Conservation (phyloP, 2,888 invertebrate species). For the Cantharis rustica region DNA sequence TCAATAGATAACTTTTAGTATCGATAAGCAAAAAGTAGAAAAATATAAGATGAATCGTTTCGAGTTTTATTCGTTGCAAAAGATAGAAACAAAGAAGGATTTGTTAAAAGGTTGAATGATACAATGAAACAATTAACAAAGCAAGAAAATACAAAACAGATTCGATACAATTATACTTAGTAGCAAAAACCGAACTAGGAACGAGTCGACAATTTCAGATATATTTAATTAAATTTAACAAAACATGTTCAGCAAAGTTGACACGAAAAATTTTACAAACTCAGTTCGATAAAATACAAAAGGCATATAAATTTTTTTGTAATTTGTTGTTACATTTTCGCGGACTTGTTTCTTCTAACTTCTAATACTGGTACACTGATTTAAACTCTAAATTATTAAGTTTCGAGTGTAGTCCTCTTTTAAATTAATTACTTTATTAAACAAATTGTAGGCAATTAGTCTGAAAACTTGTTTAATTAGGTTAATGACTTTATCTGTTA, state of each 20-base stretch:
- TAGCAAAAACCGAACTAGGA: neutral
- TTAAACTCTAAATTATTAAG: slow-evolving; percentile 17
- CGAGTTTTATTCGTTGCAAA: neutral
- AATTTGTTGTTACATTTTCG: neutral
- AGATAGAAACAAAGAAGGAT: neutral
- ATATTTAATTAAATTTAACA: neutral
- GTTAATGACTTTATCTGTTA: slow-evolving; percentile 24
- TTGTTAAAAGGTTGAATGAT: neutral
- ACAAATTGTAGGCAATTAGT: slow-evolving; percentile 18
- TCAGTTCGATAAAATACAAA: slow-evolving; percentile 3
- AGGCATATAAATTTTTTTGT: neutral
- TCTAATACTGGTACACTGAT: slow-evolving; percentile 8
- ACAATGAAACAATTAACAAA: neutral
- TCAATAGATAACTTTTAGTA: neutral
- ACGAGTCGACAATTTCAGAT: neutral
- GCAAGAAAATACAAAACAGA: neutral
- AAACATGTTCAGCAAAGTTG: neutral
- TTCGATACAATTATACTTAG: neutral
- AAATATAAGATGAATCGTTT: neutral
- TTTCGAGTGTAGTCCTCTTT: slow-evolving; percentile 11
- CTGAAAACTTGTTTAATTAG: slow-evolving; percentile 24
- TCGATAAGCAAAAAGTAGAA: neutral
- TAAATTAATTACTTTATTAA: slow-evolving; percentile 25
- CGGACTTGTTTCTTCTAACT: neutral
- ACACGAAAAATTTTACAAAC: neutral